These are phyloP conservation scores for Philotrypesis tridentata DNA, from an alignment of 1,140 invertebrate genomes.

Conservation along the genomic window DNA sequence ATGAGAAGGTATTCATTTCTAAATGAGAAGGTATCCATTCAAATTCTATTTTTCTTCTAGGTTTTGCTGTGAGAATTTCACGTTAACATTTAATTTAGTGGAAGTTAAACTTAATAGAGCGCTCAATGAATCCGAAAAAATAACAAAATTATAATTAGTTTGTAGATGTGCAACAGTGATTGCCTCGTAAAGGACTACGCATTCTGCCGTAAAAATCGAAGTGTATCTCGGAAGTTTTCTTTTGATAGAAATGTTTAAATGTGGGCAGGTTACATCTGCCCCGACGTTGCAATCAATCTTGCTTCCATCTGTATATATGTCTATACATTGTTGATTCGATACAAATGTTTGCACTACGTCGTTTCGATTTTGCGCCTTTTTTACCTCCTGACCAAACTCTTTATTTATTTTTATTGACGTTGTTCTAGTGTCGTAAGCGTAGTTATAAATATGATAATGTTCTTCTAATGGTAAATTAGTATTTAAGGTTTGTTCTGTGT, in stretches of 20 bases:
- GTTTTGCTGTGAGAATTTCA: neutral
- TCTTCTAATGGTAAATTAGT: no score
- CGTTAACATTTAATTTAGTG: neutral
- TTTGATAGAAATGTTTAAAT: neutral
- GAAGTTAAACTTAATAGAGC: constrained; percentile 2
- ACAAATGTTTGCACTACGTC: no score
- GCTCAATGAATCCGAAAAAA: constrained; percentile 25
- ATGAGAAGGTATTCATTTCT: no score
- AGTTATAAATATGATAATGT: no score
- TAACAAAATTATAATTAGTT: neutral
- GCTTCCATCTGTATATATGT: no score
- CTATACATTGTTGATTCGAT: no score
- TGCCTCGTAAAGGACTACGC: constrained; percentile 16
- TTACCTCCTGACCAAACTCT: no score
- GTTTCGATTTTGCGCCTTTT: no score
- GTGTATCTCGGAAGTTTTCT: neutral
- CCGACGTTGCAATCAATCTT: no score
- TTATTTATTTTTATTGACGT: no score
- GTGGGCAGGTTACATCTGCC: neutral
- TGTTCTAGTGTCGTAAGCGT: no score
- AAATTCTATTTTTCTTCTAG: neutral
- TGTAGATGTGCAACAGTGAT: neutral
- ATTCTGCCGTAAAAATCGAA: constrained; percentile 27
- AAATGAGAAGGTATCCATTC: constrained; percentile 37
- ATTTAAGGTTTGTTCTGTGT: no score